Base-by-base conservation (phyloP, 1,140 invertebrate genomes). In the Zophobas atratus region DNA sequence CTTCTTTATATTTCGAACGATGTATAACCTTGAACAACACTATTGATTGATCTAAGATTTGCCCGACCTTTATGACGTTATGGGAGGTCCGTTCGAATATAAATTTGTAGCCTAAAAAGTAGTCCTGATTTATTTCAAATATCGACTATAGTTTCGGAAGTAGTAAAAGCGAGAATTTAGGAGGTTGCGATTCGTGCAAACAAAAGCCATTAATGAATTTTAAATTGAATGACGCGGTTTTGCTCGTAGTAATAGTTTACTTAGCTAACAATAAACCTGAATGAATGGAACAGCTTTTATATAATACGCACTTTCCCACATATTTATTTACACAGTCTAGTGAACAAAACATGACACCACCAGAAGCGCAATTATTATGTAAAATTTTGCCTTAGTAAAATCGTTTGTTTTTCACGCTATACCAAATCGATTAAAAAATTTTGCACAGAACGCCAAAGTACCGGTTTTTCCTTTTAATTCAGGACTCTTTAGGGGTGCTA, bases 251-350 rank as follows among this genome's bases (percentile, higher is more conserved):
- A 67, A 67, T 67, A 67, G 60, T 67, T 34, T n/a, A 20, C 43
- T 57, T 67, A 67, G 41, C 43, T 67, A 67, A 67, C 60, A 67
- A 67, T 67, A 67, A 67, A 43, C 35, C 39, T 43, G 60, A 46
- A 67, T 67, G 60, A 67, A 67, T 67, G 60, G 60, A 67, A 67
- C 60, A 67, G 43, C 60, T 67, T 67, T 67, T 67, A 67, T 67
- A 67, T 67, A 67, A 67, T 67, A 67, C 60, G 60, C 60, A 67
- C 60, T 67, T 67, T 67, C 60, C 60, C 60, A 67, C 60, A 67
- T 43, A 67, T 67, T 67, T 67, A 46, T 67, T 67, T 67, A 67
- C 60, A 67, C 60, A 67, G 60, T 67, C 60, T 46, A 39, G 41
- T 67, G 60, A 67, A 67, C 60, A 67, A 67, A 67, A 67, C 60